Evolutionary conservation across 2,797 vertebrate species (phyloP).

Genomic region (Oryzias dopingdopingensis): DNA sequence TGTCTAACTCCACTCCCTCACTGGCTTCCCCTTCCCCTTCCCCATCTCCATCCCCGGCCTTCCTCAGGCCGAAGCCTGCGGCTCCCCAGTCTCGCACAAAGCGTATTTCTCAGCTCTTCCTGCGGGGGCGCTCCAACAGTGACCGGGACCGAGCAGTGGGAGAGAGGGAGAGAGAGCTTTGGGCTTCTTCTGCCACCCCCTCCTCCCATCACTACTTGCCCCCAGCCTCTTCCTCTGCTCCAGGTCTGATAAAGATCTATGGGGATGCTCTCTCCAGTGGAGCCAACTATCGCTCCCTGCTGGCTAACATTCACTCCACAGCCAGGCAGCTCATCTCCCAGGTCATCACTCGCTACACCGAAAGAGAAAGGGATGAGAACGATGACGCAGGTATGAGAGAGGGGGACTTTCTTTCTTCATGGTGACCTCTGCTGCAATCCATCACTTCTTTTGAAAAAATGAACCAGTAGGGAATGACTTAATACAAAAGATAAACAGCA

Average conservation of each 20-base stretch:
- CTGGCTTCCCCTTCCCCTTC: slow-evolving; percentile 77
- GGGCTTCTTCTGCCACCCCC: slow-evolving; percentile 75
- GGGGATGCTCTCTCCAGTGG: slow-evolving; percentile 82
- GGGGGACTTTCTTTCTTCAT: slow-evolving; percentile 37
- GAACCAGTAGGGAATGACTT: slow-evolving; percentile 43
- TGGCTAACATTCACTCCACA: slow-evolving; percentile 79
- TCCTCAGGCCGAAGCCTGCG: slow-evolving; percentile 77
- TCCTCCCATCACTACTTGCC: slow-evolving; percentile 81
- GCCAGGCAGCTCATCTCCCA: slow-evolving; percentile 80
- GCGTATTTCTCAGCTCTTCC: slow-evolving; percentile 89
- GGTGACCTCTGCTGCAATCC: slow-evolving; percentile 31
- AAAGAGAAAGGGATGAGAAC: slow-evolving; percentile 80
- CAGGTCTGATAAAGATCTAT: slow-evolving; percentile 84
- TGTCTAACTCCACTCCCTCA: slow-evolving; percentile 82
- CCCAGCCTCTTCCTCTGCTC: slow-evolving; percentile 76
- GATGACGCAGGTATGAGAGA: slow-evolving; percentile 74
- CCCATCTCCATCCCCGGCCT: slow-evolving; percentile 75
- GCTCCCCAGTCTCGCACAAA: slow-evolving; percentile 84
- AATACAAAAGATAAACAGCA: slow-evolving; percentile 48
- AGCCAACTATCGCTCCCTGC: slow-evolving; percentile 83
- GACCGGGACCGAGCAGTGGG: slow-evolving; percentile 77
- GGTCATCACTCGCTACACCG: slow-evolving; percentile 84
- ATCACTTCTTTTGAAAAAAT: slow-evolving; percentile 30
- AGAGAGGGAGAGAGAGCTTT: slow-evolving; percentile 73
- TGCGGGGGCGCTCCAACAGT: slow-evolving; percentile 82